Evolutionary conservation across 2,113 vertebrate genomes (phyloP).

Genomic region (Poeciliopsis prolifica): DNA sequence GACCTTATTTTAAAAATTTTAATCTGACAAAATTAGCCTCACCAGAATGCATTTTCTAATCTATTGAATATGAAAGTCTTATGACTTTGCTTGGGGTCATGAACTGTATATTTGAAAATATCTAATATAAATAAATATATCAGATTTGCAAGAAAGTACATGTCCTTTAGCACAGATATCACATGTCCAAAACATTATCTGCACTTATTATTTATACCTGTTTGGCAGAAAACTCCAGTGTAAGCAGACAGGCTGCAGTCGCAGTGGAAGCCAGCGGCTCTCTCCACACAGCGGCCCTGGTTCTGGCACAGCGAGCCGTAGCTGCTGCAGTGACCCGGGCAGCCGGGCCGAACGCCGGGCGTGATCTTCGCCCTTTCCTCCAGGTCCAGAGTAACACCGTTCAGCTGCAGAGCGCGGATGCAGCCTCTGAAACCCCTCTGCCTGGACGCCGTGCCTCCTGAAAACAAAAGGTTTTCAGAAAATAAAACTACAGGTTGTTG

Average conservation of each 20-base stretch:
- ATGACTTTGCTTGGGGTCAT: not conserved
- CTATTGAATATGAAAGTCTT: not conserved
- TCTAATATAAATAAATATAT: not conserved
- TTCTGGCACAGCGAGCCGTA: constrained; percentile 92
- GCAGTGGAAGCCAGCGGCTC: constrained; percentile 85
- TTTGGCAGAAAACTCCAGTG: constrained; percentile 85
- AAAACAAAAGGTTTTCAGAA: not conserved
- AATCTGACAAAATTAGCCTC: not conserved
- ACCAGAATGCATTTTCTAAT: not conserved
- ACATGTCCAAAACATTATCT: not conserved
- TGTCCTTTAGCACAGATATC: too few relatives aligned
- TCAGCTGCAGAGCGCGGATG: constrained; percentile 89
- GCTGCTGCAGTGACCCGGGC: constrained; percentile 92
- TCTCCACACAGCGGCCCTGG: constrained; percentile 87
- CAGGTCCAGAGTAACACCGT: constrained; percentile 88
- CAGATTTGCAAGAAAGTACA: not conserved
- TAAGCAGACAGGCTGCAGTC: constrained; percentile 88
- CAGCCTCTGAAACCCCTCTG: constrained; percentile 94
- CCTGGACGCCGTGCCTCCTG: constrained; percentile 92
- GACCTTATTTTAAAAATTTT: too few relatives aligned
- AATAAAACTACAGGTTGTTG: not conserved
- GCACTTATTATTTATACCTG: constrained; percentile 33
- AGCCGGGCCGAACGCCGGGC: constrained; percentile 88
- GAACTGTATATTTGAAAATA: not conserved
- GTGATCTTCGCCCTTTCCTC: constrained; percentile 90